Percentiles rank a stretch among this genome's conserved stretches.
These are phyloP conservation scores for Drosophila parabipectinata DNA, from an alignment of 1,140 invertebrate genomes.

Conservation along the genomic window DNA sequence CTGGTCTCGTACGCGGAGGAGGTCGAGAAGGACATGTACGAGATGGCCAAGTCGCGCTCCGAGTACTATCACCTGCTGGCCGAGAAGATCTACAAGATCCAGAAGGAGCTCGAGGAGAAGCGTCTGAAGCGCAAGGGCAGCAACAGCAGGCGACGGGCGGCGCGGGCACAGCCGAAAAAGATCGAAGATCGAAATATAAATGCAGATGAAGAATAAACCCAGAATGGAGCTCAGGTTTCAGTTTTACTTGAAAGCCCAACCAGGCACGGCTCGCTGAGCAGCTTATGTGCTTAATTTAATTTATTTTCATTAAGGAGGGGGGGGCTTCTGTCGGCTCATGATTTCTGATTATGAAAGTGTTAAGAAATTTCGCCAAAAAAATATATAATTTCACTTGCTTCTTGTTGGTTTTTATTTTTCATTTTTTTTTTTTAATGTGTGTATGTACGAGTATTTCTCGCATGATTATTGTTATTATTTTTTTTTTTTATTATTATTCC, in stretches of 20 bases:
- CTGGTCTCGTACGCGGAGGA: conserved; percentile 98
- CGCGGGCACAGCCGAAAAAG: not conserved
- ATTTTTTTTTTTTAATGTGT: conserved; percentile 40
- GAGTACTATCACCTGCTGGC: conserved; percentile 99
- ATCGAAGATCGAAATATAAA: too few species aligned
- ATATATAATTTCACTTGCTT: conserved; percentile 58
- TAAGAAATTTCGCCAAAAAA: conserved; percentile 65
- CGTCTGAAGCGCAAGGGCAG: conserved; percentile 92
- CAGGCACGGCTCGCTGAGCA: conserved; percentile 49
- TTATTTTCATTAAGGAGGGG: conserved; percentile 22
- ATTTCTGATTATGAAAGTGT: conserved; percentile 75
- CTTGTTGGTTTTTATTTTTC: conserved; percentile 8
- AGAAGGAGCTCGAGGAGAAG: conserved; percentile 97
- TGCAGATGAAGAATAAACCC: too few species aligned
- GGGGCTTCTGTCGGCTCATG: conserved; percentile 21
- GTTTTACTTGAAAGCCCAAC: conserved; percentile 8
- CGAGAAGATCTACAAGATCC: conserved; percentile 99
- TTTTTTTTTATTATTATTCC: conserved; percentile 54
- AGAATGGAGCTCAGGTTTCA: too few species aligned
- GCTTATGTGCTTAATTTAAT: conserved; percentile 73
- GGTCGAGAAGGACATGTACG: conserved; percentile 99
- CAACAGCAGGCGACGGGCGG: conserved; percentile 61
- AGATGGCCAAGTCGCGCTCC: conserved; percentile 97
- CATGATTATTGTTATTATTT: conserved; percentile 59
- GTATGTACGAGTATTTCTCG: not conserved